These are phyloP conservation scores for Drosophila aldrichi DNA, from an alignment of 2,888 invertebrate genomes.

Conservation along the genomic window DNA sequence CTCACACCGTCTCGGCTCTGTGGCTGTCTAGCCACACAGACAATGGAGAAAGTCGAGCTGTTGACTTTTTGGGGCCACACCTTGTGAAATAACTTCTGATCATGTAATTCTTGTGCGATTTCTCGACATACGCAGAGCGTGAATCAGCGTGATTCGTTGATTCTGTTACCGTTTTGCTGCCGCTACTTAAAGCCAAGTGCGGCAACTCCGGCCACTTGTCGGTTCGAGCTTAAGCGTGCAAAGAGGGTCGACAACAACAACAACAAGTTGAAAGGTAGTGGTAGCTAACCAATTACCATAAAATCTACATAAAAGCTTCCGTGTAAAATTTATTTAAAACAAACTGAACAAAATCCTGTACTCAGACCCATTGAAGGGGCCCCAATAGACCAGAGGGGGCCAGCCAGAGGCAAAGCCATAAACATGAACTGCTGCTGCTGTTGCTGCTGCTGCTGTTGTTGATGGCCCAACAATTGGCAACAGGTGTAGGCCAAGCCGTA, in stretches of 20 bases:
- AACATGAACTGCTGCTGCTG: constrained; percentile 67
- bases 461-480: constrained; percentile 69
- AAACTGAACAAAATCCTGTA: constrained; percentile 50
- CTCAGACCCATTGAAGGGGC: constrained; percentile 40
- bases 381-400: constrained; percentile 28
- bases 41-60: constrained; percentile 49
- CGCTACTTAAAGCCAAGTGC: constrained; percentile 21
- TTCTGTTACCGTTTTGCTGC: constrained; percentile 48
- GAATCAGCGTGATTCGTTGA: constrained; percentile 61
- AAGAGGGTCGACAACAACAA: constrained; percentile 2
- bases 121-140: constrained; percentile 47
- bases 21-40: constrained; percentile 15
- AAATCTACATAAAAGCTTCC: constrained; percentile 75
- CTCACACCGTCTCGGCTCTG: constrained; percentile 1
- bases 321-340: constrained; percentile 78
- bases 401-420: constrained; percentile 63
- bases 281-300: constrained; percentile 70
- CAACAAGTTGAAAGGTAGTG: constrained; percentile 29
- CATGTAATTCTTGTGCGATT: constrained; percentile 53
- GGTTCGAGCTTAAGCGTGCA: constrained; percentile 1
- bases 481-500: constrained; percentile 68
- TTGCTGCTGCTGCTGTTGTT: constrained; percentile 49
- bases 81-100: constrained; percentile 50
- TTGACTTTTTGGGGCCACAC: constrained; percentile 47
- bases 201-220: constrained; percentile 34